A percentile compares a stretch with the other conserved stretches of the same genome.
Evolutionary conservation across 2,113 vertebrate genomes (phyloP).

Genomic region (Crotalus viridis): DNA sequence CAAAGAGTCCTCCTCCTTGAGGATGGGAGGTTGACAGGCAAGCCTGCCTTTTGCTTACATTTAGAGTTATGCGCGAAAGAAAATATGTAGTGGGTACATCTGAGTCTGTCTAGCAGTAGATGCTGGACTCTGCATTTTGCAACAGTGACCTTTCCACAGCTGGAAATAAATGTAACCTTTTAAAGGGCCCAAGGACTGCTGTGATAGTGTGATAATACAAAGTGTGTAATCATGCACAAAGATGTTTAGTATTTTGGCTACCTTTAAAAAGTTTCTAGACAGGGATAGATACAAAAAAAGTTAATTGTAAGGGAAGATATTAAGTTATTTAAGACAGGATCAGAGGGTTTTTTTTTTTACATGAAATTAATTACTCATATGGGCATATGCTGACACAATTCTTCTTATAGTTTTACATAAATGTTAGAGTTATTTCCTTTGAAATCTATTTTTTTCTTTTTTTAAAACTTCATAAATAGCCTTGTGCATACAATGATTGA

Average conservation of each 20-base stretch:
- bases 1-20: neutral
- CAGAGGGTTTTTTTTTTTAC: neutral
- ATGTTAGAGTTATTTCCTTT: neutral
- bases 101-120: neutral
- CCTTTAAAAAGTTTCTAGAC: neutral
- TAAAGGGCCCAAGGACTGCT: neutral
- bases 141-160: neutral
- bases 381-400: neutral
- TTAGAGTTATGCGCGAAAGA: neutral
- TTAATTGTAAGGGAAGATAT: neutral
- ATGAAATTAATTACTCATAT: conserved; percentile 4
- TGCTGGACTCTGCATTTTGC: neutral
- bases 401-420: neutral
- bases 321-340: neutral
- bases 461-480: conserved; percentile 4
- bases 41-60: neutral
- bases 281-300: neutral
- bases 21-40: neutral
- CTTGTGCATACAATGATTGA: conserved; percentile 11
- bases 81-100: neutral
- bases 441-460: neutral
- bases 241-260: neutral
- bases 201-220: neutral
- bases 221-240: neutral
- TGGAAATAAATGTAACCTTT: neutral